Conservation (phyloP, 2,797 vertebrate species). For the Momotus momota region DNA sequence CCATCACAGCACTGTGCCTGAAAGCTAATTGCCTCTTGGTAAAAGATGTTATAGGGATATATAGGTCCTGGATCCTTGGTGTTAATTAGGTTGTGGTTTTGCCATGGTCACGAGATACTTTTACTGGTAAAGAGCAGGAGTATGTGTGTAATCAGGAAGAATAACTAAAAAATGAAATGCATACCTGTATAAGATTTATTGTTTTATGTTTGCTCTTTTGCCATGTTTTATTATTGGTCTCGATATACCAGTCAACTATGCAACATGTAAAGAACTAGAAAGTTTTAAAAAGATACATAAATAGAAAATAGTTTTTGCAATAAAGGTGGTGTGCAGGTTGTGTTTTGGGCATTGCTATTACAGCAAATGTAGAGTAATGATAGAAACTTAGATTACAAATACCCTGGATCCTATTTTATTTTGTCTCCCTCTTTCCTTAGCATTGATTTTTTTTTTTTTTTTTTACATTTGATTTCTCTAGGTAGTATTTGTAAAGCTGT, state of each 20-base stretch:
- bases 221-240: background rate
- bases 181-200: background rate
- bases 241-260: background rate
- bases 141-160: background rate
- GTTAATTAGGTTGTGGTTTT: background rate
- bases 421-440: background rate
- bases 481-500: background rate
- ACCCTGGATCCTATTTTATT: background rate
- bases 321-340: background rate
- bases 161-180: background rate
- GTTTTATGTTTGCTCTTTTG: background rate
- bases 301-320: background rate
- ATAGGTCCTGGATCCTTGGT: background rate
- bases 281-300: background rate
- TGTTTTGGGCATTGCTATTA: background rate
- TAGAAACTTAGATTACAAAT: background rate
- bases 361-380: background rate
- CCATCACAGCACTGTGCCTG: background rate
- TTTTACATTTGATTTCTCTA: background rate
- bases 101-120: background rate
- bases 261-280: background rate
- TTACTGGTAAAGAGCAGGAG: background rate
- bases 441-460: background rate
- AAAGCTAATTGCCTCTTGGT: background rate
- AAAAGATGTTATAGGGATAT: background rate